Evolutionary conservation across 2,888 invertebrate species (phyloP).

Genomic region (Andrena dorsata): DNA sequence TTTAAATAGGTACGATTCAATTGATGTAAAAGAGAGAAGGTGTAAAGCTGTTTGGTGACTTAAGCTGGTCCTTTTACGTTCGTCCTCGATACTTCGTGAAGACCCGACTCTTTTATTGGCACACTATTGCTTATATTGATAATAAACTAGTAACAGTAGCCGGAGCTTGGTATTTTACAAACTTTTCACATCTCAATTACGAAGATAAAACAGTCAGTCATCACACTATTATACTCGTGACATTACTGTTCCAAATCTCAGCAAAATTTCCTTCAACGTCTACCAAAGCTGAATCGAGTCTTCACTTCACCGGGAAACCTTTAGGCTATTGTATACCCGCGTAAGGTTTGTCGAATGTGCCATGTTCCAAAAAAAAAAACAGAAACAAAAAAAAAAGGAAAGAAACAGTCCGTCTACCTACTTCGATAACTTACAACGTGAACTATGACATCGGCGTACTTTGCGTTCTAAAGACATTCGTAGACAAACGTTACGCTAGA

Average conservation of each 20-base stretch:
- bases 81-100: constrained; percentile 30
- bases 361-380: constrained; percentile 28
- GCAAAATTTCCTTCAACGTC: too few relatives aligned
- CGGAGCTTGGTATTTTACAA: background rate
- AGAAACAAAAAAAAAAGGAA: too few relatives aligned
- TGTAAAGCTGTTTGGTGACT: constrained; percentile 74
- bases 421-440: constrained; percentile 34
- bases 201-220: background rate
- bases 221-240: background rate
- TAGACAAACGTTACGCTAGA: constrained; percentile 63
- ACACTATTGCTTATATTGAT: background rate
- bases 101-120: constrained; percentile 37
- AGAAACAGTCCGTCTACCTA: constrained; percentile 33
- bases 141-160: background rate
- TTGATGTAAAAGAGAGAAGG: constrained; percentile 70
- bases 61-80: constrained; percentile 67
- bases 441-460: constrained; percentile 37
- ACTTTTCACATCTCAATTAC: background rate
- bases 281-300: constrained; percentile 22
- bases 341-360: constrained; percentile 59
- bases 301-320: constrained; percentile 21
- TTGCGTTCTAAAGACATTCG: constrained; percentile 49
- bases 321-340: constrained; percentile 36
- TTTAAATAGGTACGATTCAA: constrained; percentile 70
- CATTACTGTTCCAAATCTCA: too few relatives aligned